Percentiles rank a stretch among this genome's conserved stretches.
Conservation (phyloP, 2,797 vertebrate genomes). For the Diplodus puntazzo region DNA sequence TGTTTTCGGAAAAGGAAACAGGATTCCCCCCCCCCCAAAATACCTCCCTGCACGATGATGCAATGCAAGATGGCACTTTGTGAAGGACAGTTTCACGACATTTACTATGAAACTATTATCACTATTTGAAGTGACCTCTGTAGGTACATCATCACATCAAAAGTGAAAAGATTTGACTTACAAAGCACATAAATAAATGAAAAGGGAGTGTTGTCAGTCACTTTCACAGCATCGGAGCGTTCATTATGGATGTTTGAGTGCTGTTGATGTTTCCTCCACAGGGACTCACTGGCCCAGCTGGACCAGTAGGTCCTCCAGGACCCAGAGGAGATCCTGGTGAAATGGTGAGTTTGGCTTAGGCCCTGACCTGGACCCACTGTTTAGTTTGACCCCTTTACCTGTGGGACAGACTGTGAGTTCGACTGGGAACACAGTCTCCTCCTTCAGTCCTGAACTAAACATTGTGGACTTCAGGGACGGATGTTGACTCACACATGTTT, state of each 20-base stretch:
- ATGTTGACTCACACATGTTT: conserved; percentile 58
- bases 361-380: not conserved
- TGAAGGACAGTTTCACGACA: not conserved
- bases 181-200: conserved; percentile 4
- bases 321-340: conserved; percentile 90
- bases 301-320: conserved; percentile 89
- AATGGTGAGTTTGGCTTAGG: conserved; percentile 80
- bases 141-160: not conserved
- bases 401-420: conserved; percentile 15
- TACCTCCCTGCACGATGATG: not conserved
- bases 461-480: conserved; percentile 38
- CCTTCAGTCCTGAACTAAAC: conserved; percentile 43
- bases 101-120: not conserved
- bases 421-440: conserved; percentile 34
- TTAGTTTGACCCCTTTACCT: conserved; percentile 34
- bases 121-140: not conserved
- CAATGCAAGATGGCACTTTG: not conserved
- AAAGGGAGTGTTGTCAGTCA: not conserved
- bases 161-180: not conserved
- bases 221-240: not conserved
- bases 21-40: conserved; percentile 2
- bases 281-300: conserved; percentile 88
- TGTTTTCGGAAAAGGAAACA: conserved; percentile 21
- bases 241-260: conserved; percentile 4
- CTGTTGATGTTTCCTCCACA: conserved; percentile 65